A percentile compares a stretch with the other conserved stretches of the same genome.
phyloP scores from a whole-genome alignment of 92 coral and sea anemone species.

The Phenganax marumi region DNA sequence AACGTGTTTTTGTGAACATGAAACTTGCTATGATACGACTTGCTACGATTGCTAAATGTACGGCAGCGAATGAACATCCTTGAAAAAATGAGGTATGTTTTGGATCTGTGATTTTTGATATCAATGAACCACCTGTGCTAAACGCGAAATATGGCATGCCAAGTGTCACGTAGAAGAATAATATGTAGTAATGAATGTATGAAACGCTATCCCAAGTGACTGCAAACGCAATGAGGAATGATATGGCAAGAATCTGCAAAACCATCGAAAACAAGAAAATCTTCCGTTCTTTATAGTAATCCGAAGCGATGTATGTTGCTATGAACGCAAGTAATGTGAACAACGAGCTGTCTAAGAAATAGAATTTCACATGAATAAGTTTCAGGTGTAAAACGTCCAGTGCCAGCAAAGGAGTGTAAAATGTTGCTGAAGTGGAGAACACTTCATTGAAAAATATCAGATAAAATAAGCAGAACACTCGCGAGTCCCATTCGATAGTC shows the following conservation, averaged over 20 bases:
- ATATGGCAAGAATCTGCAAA: background rate
- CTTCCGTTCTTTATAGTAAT: background rate
- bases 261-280: conserved; percentile 1
- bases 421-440: conserved; percentile 4
- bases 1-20: background rate
- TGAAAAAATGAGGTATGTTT: background rate
- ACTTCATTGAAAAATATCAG: conserved; percentile 15
- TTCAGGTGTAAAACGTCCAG: conserved; percentile 11
- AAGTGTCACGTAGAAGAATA: background rate
- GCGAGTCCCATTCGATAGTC: background rate
- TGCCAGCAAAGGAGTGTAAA: conserved; percentile 27
- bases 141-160: conserved; percentile 6
- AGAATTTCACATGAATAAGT: conserved; percentile 15
- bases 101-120: background rate
- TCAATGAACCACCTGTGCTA: background rate
- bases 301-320: background rate
- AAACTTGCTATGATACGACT: background rate
- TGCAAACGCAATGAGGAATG: background rate
- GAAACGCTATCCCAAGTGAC: background rate
- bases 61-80: background rate
- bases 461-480: conserved; percentile 1
- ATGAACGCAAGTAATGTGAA: background rate
- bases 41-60: background rate
- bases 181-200: background rate
- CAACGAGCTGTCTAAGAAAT: conserved; percentile 19